Base-by-base conservation (phyloP, 2,113 vertebrate genomes). In the Conger conger region DNA sequence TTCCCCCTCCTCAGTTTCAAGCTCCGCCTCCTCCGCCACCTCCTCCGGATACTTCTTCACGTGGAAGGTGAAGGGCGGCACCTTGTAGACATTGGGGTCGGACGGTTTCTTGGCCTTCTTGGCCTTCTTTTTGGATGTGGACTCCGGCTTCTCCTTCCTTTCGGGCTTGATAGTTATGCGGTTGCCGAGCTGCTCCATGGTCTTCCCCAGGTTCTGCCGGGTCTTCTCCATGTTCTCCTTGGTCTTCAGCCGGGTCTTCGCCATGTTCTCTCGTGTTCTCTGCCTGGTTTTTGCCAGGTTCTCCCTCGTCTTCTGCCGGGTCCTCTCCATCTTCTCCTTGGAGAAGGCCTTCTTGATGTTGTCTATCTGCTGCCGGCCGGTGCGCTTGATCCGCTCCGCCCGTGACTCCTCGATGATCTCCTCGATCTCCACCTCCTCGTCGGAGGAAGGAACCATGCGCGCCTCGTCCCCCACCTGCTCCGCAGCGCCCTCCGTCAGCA, bases 21-120 rank as follows among this genome's bases (percentile, higher is more conserved):
- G 93, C 7, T 91, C 93, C 93, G 99, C 98, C 83, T 97, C 96
- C 82, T 98, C 95, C 86, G 99, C 98, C 1, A 96, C 95, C 0
- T 98, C 98, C 83, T 98, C 97, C 7, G 97, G 95, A 86, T 99
- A 94, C 88, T 99, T 99, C 95, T 99, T 99, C 86, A 99, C 98
- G 0, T 97, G 97, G 92, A 99, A 99, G 82, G 98, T 99, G 94
- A 99, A 99, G 35, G 98, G 98, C 0, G 97, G 98, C 87, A 99
- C 98, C 93, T 97, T 99, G 96, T 99, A 99, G 83, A 99, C 95
- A 0, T 97, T 96, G 0, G 96, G 97, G 93, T 98, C 97, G 90
- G 97, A 97, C 38, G 98, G 96, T 90, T 99, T 99, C 91, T 97
- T 96, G 93, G 99, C 87, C 93, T 98, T 99, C 83, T 98, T 97